phyloP scores from a whole-genome alignment of 2,888 invertebrate genomes.

The Caenorhabditis imperialis region DNA sequence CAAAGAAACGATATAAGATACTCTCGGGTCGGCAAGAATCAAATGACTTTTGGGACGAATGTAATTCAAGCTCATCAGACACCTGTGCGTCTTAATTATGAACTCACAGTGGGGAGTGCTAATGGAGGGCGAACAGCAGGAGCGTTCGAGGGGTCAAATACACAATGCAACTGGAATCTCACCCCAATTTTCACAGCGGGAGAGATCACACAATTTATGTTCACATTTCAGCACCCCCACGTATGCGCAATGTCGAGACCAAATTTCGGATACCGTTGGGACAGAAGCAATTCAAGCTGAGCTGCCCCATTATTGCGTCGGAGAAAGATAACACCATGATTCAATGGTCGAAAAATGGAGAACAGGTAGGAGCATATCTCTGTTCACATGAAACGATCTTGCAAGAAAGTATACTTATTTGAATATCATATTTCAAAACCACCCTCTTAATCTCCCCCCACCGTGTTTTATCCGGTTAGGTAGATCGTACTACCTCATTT shows the following conservation, averaged over 20 bases:
- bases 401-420: not conserved
- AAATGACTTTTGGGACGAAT: slow-evolving; percentile 15
- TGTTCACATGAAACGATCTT: not conserved
- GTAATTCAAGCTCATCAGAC: slow-evolving; percentile 45
- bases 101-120: slow-evolving; percentile 16
- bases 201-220: too few relatives aligned
- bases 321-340: slow-evolving; percentile 71
- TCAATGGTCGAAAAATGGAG: slow-evolving; percentile 75
- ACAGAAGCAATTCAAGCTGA: slow-evolving; percentile 71
- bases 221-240: slow-evolving; percentile 70
- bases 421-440: not conserved
- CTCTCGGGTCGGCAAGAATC: slow-evolving; percentile 34
- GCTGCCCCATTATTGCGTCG: slow-evolving; percentile 70
- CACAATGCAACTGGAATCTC: slow-evolving; percentile 18
- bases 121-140: slow-evolving; percentile 26
- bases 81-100: slow-evolving; percentile 41
- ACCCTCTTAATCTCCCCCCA: slow-evolving; percentile 3
- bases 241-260: slow-evolving; percentile 65
- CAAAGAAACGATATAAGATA: slow-evolving; percentile 54
- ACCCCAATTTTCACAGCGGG: slow-evolving; percentile 40
- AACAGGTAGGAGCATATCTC: slow-evolving; percentile 52
- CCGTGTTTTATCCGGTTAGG: slow-evolving; percentile 31
- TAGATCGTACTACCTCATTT: slow-evolving; percentile 49
- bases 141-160: not conserved
- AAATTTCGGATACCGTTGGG: slow-evolving; percentile 72